These are phyloP conservation scores for Sebastes taczanowskii DNA, from an alignment of 2,797 vertebrate genomes.

Conservation along the genomic window DNA sequence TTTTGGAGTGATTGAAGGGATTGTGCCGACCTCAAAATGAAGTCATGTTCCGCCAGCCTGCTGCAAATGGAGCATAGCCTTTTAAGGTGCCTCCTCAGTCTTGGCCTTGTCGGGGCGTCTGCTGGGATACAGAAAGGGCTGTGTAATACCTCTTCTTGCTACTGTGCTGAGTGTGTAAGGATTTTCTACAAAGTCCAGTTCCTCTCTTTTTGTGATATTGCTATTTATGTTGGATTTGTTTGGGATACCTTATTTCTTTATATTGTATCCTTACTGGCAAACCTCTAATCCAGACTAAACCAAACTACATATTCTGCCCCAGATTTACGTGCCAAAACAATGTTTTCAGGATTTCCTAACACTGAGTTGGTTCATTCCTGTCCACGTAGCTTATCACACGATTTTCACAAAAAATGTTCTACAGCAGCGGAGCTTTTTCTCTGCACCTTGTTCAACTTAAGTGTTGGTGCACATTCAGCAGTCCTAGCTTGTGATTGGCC, in stretches of 20 bases:
- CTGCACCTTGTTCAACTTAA: not conserved
- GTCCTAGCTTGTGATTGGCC: not conserved
- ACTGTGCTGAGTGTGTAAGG: not conserved
- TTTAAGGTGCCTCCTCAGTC: conserved; percentile 36
- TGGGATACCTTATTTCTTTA: not conserved
- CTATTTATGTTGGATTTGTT: not conserved
- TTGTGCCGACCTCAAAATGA: conserved; percentile 40
- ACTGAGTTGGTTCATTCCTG: not conserved
- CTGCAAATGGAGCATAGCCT: conserved; percentile 47
- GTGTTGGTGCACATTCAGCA: not conserved
- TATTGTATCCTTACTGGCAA: not conserved
- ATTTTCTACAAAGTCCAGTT: not conserved
- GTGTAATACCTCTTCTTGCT: conserved; percentile 26
- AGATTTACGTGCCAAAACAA: not conserved
- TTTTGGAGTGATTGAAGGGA: conserved; percentile 47
- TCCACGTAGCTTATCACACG: not conserved
- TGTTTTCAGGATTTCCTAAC: conserved; percentile 6
- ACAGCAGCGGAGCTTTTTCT: not conserved
- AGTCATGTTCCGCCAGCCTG: conserved; percentile 58
- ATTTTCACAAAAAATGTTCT: not conserved
- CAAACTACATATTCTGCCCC: not conserved
- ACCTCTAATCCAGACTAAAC: not conserved
- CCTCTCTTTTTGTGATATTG: not conserved
- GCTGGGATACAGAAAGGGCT: conserved; percentile 23
- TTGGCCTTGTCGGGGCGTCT: conserved; percentile 34